These are phyloP conservation scores for Enteromius afrohamiltoni DNA, from an alignment of 2,797 vertebrate species.

Conservation along the genomic window DNA sequence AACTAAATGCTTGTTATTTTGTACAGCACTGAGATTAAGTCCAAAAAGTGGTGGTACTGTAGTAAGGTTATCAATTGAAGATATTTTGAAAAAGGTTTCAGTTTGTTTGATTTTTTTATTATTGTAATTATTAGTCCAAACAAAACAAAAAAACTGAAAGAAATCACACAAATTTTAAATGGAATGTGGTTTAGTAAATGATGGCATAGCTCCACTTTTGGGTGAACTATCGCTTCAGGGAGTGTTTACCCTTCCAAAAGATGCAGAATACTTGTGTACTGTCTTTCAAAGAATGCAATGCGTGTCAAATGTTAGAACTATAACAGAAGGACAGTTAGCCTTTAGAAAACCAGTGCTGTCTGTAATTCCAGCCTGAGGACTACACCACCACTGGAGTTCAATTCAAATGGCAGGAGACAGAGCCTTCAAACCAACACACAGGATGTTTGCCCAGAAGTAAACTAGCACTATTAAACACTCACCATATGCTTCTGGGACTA, in stretches of 20 bases:
- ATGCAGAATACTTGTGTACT: conserved; percentile 20
- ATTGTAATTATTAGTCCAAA: not conserved
- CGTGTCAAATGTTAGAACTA: conserved; percentile 47
- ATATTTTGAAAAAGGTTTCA: not conserved
- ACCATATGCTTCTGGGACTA: conserved; percentile 43
- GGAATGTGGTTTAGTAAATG: not conserved
- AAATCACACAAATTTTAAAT: not conserved
- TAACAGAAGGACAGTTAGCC: conserved; percentile 43
- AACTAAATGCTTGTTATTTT: not conserved
- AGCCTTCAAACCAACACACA: conserved; percentile 37
- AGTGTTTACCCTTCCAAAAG: conserved; percentile 9
- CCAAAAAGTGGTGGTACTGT: not conserved
- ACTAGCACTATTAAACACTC: conserved; percentile 46
- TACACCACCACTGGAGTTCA: conserved; percentile 22
- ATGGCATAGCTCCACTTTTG: not conserved
- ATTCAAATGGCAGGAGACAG: conserved; percentile 55
- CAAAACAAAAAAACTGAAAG: not conserved
- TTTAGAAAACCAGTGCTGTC: conserved; percentile 46
- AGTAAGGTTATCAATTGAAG: not conserved
- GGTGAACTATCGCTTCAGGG: not conserved
- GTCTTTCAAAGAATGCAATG: conserved; percentile 15
- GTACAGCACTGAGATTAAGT: not conserved
- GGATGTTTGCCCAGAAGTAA: conserved; percentile 44
- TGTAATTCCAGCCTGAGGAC: conserved; percentile 36
- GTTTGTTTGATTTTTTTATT: not conserved